Percentiles rank a stretch among this genome's conserved stretches.
phyloP scores from a whole-genome alignment of 1,140 invertebrate genomes.

The Euwallacea similis region DNA sequence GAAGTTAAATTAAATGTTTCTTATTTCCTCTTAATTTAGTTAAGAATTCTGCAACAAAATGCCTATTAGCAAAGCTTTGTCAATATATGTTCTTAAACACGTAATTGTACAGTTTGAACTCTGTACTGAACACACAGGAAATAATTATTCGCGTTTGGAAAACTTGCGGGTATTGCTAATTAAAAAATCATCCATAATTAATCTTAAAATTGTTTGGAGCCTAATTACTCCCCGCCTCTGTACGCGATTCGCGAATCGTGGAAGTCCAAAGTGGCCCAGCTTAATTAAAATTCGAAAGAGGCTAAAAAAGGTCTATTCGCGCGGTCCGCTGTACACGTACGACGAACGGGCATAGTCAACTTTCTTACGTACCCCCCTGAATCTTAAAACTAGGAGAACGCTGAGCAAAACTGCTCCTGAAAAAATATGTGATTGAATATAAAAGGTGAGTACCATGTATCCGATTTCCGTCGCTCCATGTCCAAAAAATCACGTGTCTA shows the following conservation, averaged over 20 bases:
- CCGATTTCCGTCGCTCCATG: no score
- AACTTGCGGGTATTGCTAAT: background rate
- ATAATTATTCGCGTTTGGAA: no score
- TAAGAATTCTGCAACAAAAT: no score
- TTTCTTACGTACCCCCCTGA: constrained; percentile 48
- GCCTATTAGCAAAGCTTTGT: no score
- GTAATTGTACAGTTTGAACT: no score
- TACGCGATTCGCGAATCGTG: constrained; percentile 3
- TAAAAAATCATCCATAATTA: constrained; percentile 19
- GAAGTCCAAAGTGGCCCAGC: constrained; percentile 42
- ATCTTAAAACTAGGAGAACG: constrained; percentile 1
- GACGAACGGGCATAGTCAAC: constrained; percentile 47
- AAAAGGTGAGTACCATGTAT: no score
- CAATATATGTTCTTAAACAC: no score
- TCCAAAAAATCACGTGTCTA: no score
- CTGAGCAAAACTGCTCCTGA: background rate
- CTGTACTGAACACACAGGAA: no score
- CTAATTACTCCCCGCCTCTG: constrained; percentile 23
- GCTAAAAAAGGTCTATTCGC: constrained; percentile 48
- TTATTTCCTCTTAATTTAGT: no score
- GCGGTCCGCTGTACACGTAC: constrained; percentile 52
- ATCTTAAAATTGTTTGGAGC: constrained; percentile 17
- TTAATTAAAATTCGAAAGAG: constrained; percentile 49
- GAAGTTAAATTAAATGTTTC: no score
- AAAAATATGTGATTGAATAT: background rate